These are phyloP conservation scores for Paradisaea rubra DNA, from an alignment of 2,113 vertebrate genomes.

Conservation along the genomic window DNA sequence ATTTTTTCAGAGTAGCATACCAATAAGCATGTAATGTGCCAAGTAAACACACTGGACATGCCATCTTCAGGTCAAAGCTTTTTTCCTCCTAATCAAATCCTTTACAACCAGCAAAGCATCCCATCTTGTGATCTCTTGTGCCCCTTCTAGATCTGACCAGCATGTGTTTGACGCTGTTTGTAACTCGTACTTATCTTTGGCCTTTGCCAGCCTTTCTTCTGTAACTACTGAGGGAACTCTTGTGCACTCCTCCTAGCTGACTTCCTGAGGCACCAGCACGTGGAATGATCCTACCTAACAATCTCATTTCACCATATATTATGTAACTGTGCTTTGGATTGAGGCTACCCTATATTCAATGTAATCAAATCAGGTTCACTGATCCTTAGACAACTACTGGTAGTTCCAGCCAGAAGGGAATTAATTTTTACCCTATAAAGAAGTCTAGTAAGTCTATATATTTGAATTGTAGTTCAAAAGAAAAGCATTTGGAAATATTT, in stretches of 20 bases:
- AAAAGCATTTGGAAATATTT: constrained; percentile 28
- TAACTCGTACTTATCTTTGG: neutral
- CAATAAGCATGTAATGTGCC: neutral
- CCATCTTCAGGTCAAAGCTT: neutral
- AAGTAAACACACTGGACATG: neutral
- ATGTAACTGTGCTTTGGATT: neutral
- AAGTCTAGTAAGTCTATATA: neutral
- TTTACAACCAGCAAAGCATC: neutral
- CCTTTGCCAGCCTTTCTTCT: neutral
- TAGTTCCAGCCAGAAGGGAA: neutral
- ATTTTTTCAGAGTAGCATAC: neutral
- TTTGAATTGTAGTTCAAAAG: neutral
- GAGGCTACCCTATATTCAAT: neutral
- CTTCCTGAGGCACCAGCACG: neutral
- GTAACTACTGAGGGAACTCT: neutral
- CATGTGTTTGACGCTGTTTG: neutral
- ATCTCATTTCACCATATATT: neutral
- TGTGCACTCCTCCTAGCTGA: neutral
- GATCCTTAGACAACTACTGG: neutral
- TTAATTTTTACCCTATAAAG: neutral
- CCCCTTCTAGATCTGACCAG: neutral
- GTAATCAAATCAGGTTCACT: neutral
- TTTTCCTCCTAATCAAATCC: neutral
- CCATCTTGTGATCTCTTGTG: neutral
- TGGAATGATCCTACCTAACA: neutral